These are phyloP conservation scores for Colletes collaris DNA, from an alignment of 2,888 invertebrate species.

Conservation along the genomic window DNA sequence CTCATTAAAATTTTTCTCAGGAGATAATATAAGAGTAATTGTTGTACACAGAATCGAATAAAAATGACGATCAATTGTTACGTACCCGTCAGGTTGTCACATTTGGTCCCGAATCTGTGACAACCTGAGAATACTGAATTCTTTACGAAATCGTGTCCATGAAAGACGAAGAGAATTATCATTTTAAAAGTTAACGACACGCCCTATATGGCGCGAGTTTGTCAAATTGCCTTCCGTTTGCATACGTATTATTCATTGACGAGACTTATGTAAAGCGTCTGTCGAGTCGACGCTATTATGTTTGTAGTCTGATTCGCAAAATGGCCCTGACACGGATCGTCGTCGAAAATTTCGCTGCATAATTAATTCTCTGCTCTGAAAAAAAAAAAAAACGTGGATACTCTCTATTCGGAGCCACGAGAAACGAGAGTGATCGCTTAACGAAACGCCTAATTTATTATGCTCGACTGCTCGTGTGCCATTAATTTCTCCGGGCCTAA, in stretches of 20 bases:
- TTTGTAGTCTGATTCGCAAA: conserved; percentile 33
- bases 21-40: no score
- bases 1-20: no score
- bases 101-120: no score
- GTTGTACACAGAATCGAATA: no score
- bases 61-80: no score
- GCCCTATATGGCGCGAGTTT: neutral
- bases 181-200: conserved; percentile 6
- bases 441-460: conserved; percentile 31
- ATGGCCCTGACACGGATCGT: conserved; percentile 44
- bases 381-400: neutral
- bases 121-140: no score
- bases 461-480: neutral
- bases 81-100: no score
- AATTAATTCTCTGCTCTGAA: conserved; percentile 24
- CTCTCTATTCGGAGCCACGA: neutral
- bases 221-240: conserved; percentile 9
- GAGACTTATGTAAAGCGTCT: no score
- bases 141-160: no score
- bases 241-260: neutral
- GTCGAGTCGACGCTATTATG: conserved; percentile 11
- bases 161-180: conserved; percentile 8
- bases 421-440: neutral
- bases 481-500: conserved; percentile 27
- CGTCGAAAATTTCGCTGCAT: conserved; percentile 33